phyloP scores from a whole-genome alignment of 1,140 invertebrate species.

The Drosophila pruinosa region DNA sequence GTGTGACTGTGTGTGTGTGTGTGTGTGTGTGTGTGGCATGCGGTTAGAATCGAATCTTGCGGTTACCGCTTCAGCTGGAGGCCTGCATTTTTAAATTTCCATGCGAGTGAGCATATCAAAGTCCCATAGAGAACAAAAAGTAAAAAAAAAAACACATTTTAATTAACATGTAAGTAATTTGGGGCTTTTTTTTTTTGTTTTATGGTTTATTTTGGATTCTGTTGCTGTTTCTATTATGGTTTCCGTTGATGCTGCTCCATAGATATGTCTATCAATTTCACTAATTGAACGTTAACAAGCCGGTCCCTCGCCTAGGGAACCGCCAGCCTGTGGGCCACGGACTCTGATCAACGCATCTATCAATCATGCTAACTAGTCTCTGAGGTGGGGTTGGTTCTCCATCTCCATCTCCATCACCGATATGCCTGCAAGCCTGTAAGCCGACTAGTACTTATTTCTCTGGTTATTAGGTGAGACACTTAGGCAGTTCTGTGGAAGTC shows the following conservation, averaged over 20 bases:
- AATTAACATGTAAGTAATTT: conserved; percentile 75
- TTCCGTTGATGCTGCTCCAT: conserved; percentile 53
- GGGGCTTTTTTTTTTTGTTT: conserved; percentile 23
- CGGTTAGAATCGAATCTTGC: conserved; percentile 56
- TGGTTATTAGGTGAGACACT: conserved; percentile 58
- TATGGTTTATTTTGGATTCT: not conserved
- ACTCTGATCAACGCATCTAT: conserved; percentile 54
- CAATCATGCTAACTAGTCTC: conserved; percentile 63
- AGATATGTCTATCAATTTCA: conserved; percentile 80
- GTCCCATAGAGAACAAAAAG: conserved; percentile 17
- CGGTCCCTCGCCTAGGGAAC: conserved; percentile 32
- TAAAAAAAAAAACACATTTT: conserved; percentile 54
- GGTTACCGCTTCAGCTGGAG: conserved; percentile 34
- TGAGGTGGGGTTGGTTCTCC: conserved; percentile 4
- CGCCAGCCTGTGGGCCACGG: conserved; percentile 30
- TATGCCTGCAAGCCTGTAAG: not conserved
- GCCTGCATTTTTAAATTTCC: conserved; percentile 59
- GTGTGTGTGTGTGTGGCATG: no score
- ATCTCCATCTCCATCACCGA: not conserved
- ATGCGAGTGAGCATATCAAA: conserved; percentile 51
- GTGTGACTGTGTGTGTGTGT: conserved; percentile 12
- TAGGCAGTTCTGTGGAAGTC: conserved; percentile 1
- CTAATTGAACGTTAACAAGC: conserved; percentile 80
- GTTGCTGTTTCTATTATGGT: conserved; percentile 28
- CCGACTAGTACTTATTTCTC: not conserved